Evolutionary conservation across 2,113 vertebrate genomes (phyloP), one percentile per base, ranked within the genome.

Genomic region (Nannobrachium achirus): DNA sequence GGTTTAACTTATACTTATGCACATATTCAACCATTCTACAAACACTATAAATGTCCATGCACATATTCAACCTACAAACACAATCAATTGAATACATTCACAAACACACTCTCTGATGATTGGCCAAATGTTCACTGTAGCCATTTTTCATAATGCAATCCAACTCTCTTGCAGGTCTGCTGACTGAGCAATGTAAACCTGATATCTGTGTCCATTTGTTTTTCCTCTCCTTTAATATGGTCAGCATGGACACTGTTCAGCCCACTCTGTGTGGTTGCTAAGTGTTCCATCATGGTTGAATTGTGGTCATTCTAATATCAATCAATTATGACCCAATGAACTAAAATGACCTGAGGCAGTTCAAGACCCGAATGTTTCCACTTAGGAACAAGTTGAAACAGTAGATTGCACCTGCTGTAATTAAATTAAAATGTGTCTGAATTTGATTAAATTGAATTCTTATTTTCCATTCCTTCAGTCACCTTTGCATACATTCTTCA

Each of bases 171-270:
- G 58, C 45, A n/a, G 65, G 1, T 38, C 70, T 83, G 78, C 86
- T 85, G 80, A 83, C 76, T 71, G 62, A 63, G n/a, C 78, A 69
- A 59, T 69, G 58, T 78, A 66, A 81, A 85, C 59, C 68, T 75
- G 79, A 84, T 83, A 78, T 79, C 77, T 63, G n/a, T 64, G 62
- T 67, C 78, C 80, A 85, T 82, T 76, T 81, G 56, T 81, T 65
- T 66, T 25, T 25, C n/a, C 49, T 66, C 50, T 63, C 14, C 68
- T 69, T 75, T 66, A 63, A 65, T 51, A 56, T 64, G 44, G 56
- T 63, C 51, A 45, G 40, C 56, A 42, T 39, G 25, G 46, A 49
- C 52, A 42, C 50, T 56, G 7, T 52, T 20, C 39, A 14, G 45
- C 51, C 18, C 49, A 7, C 8, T 56, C 50, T 59, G 53, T 88